These are phyloP conservation scores for Ectobius pallidus DNA, from an alignment of 2,888 invertebrate genomes.

Conservation along the genomic window DNA sequence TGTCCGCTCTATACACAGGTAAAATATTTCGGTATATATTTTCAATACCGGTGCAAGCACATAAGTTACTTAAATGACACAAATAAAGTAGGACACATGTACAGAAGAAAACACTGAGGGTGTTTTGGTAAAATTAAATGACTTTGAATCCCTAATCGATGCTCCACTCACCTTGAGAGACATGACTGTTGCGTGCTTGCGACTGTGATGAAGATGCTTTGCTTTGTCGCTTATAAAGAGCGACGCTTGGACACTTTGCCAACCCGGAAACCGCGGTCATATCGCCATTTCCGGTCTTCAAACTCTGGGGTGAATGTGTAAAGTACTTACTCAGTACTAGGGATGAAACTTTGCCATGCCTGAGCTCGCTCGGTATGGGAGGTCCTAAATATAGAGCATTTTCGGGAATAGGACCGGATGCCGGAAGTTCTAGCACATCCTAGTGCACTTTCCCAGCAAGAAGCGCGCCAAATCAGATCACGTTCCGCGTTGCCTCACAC, in stretches of 20 bases:
- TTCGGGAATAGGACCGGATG: not conserved
- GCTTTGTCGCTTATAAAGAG: constrained; percentile 14
- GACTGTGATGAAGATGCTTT: not conserved
- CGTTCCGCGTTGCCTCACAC: not conserved
- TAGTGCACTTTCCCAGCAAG: constrained; percentile 2
- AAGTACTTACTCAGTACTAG: too few relatives aligned
- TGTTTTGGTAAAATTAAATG: too few relatives aligned
- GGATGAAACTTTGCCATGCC: too few relatives aligned
- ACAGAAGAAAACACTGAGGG: too few relatives aligned
- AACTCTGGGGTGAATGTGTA: too few relatives aligned
- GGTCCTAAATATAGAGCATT: not conserved
- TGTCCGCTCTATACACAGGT: too few relatives aligned
- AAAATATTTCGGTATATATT: too few relatives aligned
- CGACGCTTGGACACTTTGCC: constrained; percentile 4
- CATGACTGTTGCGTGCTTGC: constrained; percentile 23
- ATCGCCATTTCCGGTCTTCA: not conserved
- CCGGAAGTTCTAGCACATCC: not conserved
- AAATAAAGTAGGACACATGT: too few relatives aligned
- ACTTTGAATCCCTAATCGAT: too few relatives aligned
- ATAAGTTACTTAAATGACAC: too few relatives aligned
- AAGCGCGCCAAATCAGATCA: constrained; percentile 15
- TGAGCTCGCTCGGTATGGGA: too few relatives aligned
- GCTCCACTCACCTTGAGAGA: constrained; percentile 37
- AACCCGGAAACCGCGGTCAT: constrained; percentile 3
- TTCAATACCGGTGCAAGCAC: too few relatives aligned